A percentile compares a stretch with the other conserved stretches of the same genome.
These are phyloP conservation scores for Pelmatolapia mariae DNA, from an alignment of 2,113 vertebrate genomes.

Conservation along the genomic window DNA sequence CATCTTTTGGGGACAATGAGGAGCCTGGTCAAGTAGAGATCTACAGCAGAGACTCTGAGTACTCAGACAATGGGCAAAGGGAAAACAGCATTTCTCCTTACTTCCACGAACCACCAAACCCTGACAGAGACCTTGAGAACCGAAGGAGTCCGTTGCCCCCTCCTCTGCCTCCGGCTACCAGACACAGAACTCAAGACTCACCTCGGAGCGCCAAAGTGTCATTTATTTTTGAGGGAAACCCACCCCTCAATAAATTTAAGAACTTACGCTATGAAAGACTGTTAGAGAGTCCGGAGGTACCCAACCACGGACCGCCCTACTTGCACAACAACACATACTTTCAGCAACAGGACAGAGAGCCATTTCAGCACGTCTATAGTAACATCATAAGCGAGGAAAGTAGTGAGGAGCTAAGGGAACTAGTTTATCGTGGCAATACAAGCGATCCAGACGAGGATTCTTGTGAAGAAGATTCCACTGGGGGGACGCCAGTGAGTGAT, in stretches of 20 bases:
- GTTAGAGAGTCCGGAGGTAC: conserved; percentile 82
- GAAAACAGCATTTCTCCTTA: conserved; percentile 82
- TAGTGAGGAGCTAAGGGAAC: conserved; percentile 87
- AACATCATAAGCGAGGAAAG: conserved; percentile 82
- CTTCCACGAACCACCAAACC: conserved; percentile 71
- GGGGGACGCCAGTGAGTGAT: conserved; percentile 39
- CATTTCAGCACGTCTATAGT: conserved; percentile 86
- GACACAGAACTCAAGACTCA: conserved; percentile 87
- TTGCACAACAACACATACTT: conserved; percentile 76
- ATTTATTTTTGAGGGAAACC: conserved; percentile 93
- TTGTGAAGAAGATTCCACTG: conserved; percentile 89
- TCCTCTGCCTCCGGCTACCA: conserved; percentile 78
- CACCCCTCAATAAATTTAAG: conserved; percentile 78
- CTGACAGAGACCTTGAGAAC: conserved; percentile 57
- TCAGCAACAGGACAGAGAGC: conserved; percentile 73
- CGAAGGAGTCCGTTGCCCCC: conserved; percentile 75
- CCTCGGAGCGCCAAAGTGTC: conserved; percentile 93
- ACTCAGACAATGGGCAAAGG: conserved; percentile 68
- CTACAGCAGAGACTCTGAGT: conserved; percentile 75
- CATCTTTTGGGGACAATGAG: conserved; percentile 81
- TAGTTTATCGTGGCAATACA: conserved; percentile 83
- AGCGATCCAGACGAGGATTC: conserved; percentile 94
- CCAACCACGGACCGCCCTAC: conserved; percentile 75
- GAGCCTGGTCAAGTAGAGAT: conserved; percentile 74
- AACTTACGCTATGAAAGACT: conserved; percentile 83